A percentile compares a stretch with the other conserved stretches of the same genome.
Evolutionary conservation across 2,888 invertebrate genomes (phyloP).

Genomic region (Ctena decussata): DNA sequence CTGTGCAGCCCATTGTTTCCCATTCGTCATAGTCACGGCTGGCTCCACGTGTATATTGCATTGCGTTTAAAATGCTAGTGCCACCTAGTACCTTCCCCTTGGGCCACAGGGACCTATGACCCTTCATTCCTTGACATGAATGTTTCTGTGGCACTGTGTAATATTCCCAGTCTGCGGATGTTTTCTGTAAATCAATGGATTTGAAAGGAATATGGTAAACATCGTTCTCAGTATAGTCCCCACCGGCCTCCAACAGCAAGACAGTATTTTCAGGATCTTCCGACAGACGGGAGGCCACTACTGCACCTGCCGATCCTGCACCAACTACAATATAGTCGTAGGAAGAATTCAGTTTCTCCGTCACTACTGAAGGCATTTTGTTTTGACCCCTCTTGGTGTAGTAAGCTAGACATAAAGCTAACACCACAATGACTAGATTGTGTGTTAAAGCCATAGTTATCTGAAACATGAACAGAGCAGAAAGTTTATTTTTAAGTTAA

Average conservation of each 20-base stretch:
- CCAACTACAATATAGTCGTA: slow-evolving; percentile 61
- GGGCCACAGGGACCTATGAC: slow-evolving; percentile 49
- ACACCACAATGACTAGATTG: neutral
- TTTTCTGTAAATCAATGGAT: slow-evolving; percentile 50
- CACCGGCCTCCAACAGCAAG: slow-evolving; percentile 56
- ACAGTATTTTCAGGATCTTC: slow-evolving; percentile 47
- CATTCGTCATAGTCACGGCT: slow-evolving; percentile 49
- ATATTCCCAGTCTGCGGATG: slow-evolving; percentile 54
- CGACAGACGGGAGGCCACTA: slow-evolving; percentile 56
- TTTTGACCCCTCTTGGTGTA: neutral
- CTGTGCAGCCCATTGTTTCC: slow-evolving; percentile 47
- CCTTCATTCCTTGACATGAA: slow-evolving; percentile 41
- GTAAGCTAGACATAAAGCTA: neutral
- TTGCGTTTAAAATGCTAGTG: slow-evolving; percentile 54
- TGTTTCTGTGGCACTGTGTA: slow-evolving; percentile 56
- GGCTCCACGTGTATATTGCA: slow-evolving; percentile 61
- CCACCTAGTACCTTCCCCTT: slow-evolving; percentile 60
- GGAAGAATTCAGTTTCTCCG: slow-evolving; percentile 24
- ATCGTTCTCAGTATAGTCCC: slow-evolving; percentile 43
- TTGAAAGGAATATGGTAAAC: slow-evolving; percentile 48
- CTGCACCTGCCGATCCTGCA: slow-evolving; percentile 46
- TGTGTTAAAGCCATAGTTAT: too few relatives aligned
- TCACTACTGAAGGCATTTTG: slow-evolving; percentile 37
- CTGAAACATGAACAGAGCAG: too few relatives aligned
- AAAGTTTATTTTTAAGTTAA: too few relatives aligned